Base-by-base conservation (phyloP, 2,888 invertebrate species). In the Ectemnius continuus region DNA sequence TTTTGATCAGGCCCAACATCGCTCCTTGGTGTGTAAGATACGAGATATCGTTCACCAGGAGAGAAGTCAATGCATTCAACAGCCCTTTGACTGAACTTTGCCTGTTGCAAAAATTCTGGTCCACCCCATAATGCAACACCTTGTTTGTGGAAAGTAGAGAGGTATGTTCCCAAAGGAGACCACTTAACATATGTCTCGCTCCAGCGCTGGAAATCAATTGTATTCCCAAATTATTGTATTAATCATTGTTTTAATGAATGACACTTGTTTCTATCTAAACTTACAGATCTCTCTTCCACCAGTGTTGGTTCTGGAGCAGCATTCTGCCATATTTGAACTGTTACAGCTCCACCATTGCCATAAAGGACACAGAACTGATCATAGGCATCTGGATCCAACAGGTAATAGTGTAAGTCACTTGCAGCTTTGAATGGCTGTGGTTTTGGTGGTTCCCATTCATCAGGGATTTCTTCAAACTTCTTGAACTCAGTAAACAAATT, bases 71-170 rank as follows among this genome's bases (percentile, higher is more conserved):
- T 97, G 86, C 97, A 97, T 86, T 98, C 96, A 0, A 99, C 99
- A 79, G 96, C 96, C 0, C 94, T 93, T 87, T 98, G 99, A 72
- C 94, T 94, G 91, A 99, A 99, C 88, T 96, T 96, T 90, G 96
- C 97, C 87, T 98, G 96, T 91, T 98, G 97, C 0, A 94, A 94
- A 92, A 98, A 99, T 85, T 95, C 95, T 26, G 97, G 97, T 0
- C 99, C 99, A 18, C 98, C 99, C 99, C 99, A 99, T 60, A 99
- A 92, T 0, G 97, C 98, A 63, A 99, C 97, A 69, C 99, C 99
- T 78, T 96, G 94, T 91, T 95, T 95, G 89, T 99, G 99, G 92
- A 99, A 98, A 0, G 99, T 99, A 0, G 98, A 96, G 82, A 99
- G 92, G 91, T 97, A 99, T 0, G 98, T 98, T 60, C 99, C 99